phyloP scores from a whole-genome alignment of 2,113 vertebrate genomes.

The Vulpes ferrilata region DNA sequence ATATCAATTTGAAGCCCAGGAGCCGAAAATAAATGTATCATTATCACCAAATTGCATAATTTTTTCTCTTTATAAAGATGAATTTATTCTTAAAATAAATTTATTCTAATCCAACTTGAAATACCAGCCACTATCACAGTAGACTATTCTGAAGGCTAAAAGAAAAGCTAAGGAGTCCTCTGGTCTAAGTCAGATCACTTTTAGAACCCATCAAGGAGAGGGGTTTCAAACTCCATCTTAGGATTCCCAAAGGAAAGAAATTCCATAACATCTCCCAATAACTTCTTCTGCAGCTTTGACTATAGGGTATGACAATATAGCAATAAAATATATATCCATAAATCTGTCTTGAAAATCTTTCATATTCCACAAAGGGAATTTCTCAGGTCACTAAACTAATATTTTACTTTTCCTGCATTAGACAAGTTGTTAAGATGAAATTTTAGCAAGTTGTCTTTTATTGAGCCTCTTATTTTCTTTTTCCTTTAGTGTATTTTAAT shows the following conservation, averaged over 20 bases:
- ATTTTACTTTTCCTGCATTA: background rate
- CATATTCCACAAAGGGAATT: background rate
- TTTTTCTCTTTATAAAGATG: conserved; percentile 36
- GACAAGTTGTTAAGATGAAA: background rate
- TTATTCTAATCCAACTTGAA: conserved; percentile 38
- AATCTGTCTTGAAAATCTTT: background rate
- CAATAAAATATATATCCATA: background rate
- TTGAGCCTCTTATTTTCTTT: background rate
- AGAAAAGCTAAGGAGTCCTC: background rate
- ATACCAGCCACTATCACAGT: background rate
- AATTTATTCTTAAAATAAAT: conserved; percentile 27
- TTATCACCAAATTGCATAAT: background rate
- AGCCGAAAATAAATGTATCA: background rate
- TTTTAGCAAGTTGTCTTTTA: background rate
- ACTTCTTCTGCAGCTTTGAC: background rate
- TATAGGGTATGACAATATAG: background rate
- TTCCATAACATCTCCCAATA: background rate
- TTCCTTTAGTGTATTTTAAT: conserved; percentile 21
- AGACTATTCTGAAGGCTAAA: background rate
- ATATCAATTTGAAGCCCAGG: background rate
- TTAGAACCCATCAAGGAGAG: background rate
- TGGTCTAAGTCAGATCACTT: background rate
- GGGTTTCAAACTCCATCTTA: background rate
- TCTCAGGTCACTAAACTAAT: background rate
- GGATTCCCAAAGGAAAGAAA: background rate